A percentile compares a stretch with the other conserved stretches of the same genome.
These are phyloP conservation scores for Canis aureus DNA, from an alignment of 2,113 vertebrate genomes.

Conservation along the genomic window DNA sequence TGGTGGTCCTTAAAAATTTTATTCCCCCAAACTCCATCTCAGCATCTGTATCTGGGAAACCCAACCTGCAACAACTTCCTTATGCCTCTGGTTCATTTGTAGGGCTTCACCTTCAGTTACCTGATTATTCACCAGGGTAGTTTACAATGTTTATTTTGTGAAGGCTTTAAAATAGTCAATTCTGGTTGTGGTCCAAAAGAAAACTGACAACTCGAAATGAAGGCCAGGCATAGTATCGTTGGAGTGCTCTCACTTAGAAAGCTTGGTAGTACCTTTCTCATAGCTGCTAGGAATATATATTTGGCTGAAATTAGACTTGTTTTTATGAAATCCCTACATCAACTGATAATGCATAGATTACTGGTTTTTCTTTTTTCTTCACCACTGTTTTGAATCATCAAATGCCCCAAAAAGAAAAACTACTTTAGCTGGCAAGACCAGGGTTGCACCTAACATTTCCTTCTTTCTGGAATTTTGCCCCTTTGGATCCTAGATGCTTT, in stretches of 20 bases:
- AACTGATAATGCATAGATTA: neutral
- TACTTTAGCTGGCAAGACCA: neutral
- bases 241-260: neutral
- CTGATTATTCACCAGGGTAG: neutral
- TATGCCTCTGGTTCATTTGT: neutral
- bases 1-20: neutral
- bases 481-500: neutral
- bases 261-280: neutral
- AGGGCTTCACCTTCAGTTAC: neutral
- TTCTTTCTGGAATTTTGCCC: neutral
- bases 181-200: neutral
- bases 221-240: neutral
- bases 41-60: neutral
- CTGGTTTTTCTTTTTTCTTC: neutral
- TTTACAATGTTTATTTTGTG: neutral
- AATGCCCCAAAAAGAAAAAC: neutral
- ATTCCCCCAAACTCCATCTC: neutral
- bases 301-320: neutral
- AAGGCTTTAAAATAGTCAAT: neutral
- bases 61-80: neutral
- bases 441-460: neutral
- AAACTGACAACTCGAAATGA: neutral
- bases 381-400: neutral
- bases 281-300: neutral
- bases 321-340: neutral